A percentile compares a stretch with the other conserved stretches of the same genome.
Conservation (phyloP, 2,113 vertebrate species). For the Gymnorhina tibicen region DNA sequence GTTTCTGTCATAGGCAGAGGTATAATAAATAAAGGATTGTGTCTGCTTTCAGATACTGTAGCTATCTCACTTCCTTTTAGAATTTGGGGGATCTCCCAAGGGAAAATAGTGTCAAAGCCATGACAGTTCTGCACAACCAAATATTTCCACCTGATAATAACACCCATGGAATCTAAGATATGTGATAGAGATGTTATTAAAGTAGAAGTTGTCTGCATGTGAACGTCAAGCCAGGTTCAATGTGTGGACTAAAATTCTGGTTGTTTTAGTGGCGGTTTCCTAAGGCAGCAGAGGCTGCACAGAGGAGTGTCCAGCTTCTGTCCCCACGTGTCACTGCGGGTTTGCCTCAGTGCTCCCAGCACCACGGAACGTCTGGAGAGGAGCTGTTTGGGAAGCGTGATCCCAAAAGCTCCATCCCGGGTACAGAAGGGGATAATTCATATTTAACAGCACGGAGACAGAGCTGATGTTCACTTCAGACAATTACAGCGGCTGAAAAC, state of each 20-base stretch:
- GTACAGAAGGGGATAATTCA: background rate
- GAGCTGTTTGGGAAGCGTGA: background rate
- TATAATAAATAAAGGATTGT: slow-evolving; percentile 29
- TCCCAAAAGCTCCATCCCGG: background rate
- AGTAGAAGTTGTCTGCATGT: background rate
- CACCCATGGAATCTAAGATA: accelerated
- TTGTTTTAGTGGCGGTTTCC: background rate
- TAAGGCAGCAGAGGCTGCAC: accelerated
- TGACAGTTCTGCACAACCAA: background rate
- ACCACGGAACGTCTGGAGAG: accelerated
- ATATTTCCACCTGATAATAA: background rate
- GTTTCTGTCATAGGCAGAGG: slow-evolving; percentile 34
- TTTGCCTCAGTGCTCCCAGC: background rate
- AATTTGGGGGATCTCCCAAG: background rate
- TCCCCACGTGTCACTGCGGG: accelerated
- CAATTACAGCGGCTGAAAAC: background rate
- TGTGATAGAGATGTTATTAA: accelerated
- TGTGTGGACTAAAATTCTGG: accelerated
- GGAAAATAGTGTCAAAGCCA: background rate
- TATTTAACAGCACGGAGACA: accelerated
- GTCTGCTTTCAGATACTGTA: background rate
- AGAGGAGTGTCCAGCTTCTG: accelerated
- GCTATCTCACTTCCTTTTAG: background rate
- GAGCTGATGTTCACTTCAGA: background rate
- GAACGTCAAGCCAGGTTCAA: accelerated